phyloP scores from a whole-genome alignment of 2,888 invertebrate species.

The Molorchus minor region DNA sequence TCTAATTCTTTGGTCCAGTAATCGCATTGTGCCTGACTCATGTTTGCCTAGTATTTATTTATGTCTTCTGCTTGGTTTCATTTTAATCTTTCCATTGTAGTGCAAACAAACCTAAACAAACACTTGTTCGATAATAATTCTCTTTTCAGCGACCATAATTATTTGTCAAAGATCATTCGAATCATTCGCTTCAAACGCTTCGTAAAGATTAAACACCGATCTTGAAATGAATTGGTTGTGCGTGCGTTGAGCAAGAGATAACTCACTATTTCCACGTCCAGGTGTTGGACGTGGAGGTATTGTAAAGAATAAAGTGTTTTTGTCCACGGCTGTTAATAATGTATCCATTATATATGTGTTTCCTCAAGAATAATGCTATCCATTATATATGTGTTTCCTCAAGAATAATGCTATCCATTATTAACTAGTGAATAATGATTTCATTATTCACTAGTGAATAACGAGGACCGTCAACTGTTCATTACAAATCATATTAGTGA shows the following conservation, averaged over 20 bases:
- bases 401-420: too few species aligned
- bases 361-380: too few species aligned
- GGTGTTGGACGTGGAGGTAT: too few species aligned
- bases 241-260: neutral
- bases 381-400: too few species aligned
- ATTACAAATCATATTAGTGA: too few species aligned
- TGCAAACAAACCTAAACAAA: conserved; percentile 61
- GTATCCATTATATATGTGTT: too few species aligned
- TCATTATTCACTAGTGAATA: too few species aligned
- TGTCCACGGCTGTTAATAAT: too few species aligned
- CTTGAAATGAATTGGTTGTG: conserved; percentile 2
- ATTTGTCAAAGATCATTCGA: conserved; percentile 57
- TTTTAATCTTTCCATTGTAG: conserved; percentile 62
- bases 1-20: conserved; percentile 53
- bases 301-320: too few species aligned
- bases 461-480: too few species aligned
- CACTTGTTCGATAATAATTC: conserved; percentile 59
- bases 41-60: conserved; percentile 55
- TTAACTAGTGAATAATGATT: too few species aligned
- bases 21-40: conserved; percentile 56
- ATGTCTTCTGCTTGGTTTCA: conserved; percentile 61
- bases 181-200: conserved; percentile 8
- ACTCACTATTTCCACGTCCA: too few species aligned
- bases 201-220: conserved; percentile 8
- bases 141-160: conserved; percentile 53